A percentile compares a stretch with the other conserved stretches of the same genome.
Conservation (phyloP, 2,113 vertebrate species). For the Antigone vipio region DNA sequence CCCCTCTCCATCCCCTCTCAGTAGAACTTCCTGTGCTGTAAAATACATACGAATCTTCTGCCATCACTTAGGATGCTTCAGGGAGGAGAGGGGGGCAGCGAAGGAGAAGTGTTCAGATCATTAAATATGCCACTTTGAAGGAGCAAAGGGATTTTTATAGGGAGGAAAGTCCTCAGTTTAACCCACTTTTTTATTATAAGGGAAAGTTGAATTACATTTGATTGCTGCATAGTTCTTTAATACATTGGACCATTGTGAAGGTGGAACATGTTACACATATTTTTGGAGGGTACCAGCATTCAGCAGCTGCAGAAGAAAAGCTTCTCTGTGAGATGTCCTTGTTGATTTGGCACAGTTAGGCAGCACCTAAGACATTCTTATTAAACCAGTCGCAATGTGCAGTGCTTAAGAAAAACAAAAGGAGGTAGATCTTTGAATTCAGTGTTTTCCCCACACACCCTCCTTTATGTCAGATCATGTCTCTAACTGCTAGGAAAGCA, state of each 20-base stretch:
- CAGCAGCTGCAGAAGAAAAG: not conserved
- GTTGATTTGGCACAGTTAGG: not conserved
- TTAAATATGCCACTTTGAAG: not conserved
- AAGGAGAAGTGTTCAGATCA: not conserved
- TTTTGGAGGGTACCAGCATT: not conserved
- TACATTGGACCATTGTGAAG: not conserved
- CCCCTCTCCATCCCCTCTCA: not conserved
- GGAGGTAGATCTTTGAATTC: not conserved
- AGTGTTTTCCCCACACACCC: not conserved
- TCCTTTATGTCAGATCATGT: not conserved
- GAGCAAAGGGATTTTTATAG: not conserved
- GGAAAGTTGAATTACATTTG: not conserved
- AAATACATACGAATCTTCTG: not conserved
- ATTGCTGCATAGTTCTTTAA: not conserved
- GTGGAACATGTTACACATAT: not conserved
- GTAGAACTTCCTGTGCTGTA: not conserved
- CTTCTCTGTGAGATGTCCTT: not conserved
- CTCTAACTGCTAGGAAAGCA: constrained; percentile 32
- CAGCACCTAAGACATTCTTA: not conserved
- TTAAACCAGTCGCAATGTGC: not conserved
- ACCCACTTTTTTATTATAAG: not conserved
- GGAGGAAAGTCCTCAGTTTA: not conserved
- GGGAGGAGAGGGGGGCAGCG: not conserved
- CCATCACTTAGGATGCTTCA: not conserved
- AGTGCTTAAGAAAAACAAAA: not conserved